Evolutionary conservation across 2,888 invertebrate species (phyloP).

Genomic region (Exephanes ischioxanthus): DNA sequence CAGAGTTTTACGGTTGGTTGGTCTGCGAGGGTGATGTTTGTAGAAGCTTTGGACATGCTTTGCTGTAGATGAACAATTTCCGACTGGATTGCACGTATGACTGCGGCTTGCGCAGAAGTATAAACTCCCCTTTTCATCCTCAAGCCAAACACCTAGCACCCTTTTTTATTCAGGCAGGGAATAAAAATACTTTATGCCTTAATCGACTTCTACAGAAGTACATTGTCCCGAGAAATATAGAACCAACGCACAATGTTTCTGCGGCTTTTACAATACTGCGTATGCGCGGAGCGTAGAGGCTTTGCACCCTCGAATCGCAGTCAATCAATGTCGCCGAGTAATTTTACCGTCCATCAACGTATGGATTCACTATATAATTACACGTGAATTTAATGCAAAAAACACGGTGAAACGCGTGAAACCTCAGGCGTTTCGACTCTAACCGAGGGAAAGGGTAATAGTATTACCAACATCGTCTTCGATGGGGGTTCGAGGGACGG

Average conservation of each 20-base stretch:
- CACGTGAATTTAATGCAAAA: neutral
- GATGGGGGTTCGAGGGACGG: neutral
- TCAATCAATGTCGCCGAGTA: neutral
- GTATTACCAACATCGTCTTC: neutral
- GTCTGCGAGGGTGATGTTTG: neutral
- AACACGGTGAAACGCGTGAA: neutral
- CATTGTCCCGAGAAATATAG: neutral
- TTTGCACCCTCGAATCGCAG: neutral
- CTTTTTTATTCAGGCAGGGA: neutral
- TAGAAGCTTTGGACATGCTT: neutral
- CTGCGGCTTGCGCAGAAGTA: neutral
- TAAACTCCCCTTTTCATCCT: neutral
- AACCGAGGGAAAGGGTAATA: neutral
- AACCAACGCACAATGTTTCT: neutral
- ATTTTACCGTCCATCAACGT: constrained; percentile 13
- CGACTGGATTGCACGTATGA: constrained; percentile 5
- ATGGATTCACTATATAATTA: neutral
- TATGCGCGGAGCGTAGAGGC: neutral
- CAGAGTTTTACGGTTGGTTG: too few species aligned
- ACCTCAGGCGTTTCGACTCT: neutral
- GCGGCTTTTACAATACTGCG: neutral
- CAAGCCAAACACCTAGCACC: neutral
- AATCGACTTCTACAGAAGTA: neutral
- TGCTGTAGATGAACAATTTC: neutral
- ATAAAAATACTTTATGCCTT: neutral